Percentiles rank a stretch among this genome's conserved stretches.
Evolutionary conservation across 2,888 invertebrate species (phyloP).

Genomic region (Pheosia tremula): DNA sequence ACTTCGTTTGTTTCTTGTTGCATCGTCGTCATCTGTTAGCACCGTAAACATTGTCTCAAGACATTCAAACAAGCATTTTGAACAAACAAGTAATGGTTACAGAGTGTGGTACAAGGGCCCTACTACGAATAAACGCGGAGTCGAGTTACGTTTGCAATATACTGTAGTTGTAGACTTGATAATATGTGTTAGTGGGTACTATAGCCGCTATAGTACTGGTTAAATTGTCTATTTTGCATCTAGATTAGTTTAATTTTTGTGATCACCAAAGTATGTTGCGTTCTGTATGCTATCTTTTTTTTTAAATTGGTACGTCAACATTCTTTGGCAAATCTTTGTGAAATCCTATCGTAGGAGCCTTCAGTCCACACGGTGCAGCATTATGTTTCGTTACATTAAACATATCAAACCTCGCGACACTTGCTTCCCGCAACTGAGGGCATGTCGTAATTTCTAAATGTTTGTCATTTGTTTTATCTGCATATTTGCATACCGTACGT

Average conservation of each 20-base stretch:
- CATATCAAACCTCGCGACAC: conserved; percentile 31
- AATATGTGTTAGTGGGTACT: conserved; percentile 11
- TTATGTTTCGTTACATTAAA: conserved; percentile 39
- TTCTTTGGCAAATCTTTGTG: too few relatives aligned
- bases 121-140: conserved; percentile 15
- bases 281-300: too few relatives aligned
- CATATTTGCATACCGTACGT: conserved; percentile 29
- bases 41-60: conserved; percentile 65
- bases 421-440: conserved; percentile 35
- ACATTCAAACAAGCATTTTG: conserved; percentile 62
- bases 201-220: too few relatives aligned
- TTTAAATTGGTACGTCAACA: too few relatives aligned
- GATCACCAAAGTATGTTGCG: too few relatives aligned
- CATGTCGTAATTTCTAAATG: conserved; percentile 52
- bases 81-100: conserved; percentile 50
- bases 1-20: conserved; percentile 9
- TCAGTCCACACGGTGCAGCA: conserved; percentile 20
- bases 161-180: conserved; percentile 8
- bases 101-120: conserved; percentile 26
- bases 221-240: too few relatives aligned
- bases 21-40: conserved; percentile 62
- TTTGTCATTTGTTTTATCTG: conserved; percentile 51
- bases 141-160: conserved; percentile 29
- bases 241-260: too few relatives aligned
- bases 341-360: background rate